Evolutionary conservation across 2,888 invertebrate genomes (phyloP), one percentile per base, ranked within the genome.

Genomic region (Calameuta idolon): DNA sequence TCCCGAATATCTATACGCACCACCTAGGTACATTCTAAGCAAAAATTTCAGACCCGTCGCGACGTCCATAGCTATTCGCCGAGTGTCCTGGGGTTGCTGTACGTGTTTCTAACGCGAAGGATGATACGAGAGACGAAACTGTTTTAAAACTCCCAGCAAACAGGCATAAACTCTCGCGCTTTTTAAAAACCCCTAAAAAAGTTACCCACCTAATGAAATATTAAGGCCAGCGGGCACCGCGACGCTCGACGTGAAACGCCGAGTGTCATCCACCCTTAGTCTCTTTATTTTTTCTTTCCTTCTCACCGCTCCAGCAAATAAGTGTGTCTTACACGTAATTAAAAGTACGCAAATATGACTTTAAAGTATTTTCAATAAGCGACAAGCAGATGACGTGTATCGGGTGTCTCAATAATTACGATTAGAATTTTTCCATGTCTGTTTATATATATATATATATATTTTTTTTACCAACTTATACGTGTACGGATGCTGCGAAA

Each of bases 111-210:
- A 55, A 55, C 55, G 55, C 55, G 55, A 55, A 55, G 55, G 23
- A 23, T 23, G 23, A 55, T 55, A 55, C 55, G 9, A 55, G 55
- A 55, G 55, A 80, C 76, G 84, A 83, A 84, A 84, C 83, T 85
- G 85, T 84, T 85, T 85, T 85, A 85, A 85, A 85, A 80, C 85
- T 86, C 85, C 79, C 80, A 80, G 82, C 83, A 83, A 86, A 85
- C 85, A 81, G 83, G 82, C 85, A 85, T 87, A 87, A 89, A 89
- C 86, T 85, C 83, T 83, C 81, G 77, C 79, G 84, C 87, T 87
- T 87, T 89, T 87, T 84, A 84, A 85, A 88, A 87, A 85, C 79
- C 82, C 83, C 82, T 87, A 86, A 86, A 86, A 88, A 88, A 87
- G 86, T 88, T 88, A 82, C 79, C 83, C 83, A 79, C 83, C 86